These are phyloP conservation scores for Dreissena rostriformis DNA, from an alignment of 1,140 invertebrate genomes.

Conservation along the genomic window DNA sequence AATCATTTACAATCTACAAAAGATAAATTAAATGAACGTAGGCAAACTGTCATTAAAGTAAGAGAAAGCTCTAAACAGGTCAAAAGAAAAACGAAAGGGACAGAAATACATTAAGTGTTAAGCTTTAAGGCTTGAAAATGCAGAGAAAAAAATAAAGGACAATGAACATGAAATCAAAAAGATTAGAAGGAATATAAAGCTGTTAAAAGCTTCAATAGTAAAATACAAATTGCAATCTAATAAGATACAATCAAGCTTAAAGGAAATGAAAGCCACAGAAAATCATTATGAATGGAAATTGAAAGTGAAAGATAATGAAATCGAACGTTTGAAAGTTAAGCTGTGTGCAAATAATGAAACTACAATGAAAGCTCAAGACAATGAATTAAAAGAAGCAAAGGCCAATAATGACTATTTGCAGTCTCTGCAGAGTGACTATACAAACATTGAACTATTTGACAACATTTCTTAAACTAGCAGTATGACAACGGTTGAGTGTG, in stretches of 20 bases:
- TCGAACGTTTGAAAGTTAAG: slow-evolving; percentile 1
- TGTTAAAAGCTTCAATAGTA: neutral
- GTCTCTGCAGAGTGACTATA: slow-evolving; percentile 6
- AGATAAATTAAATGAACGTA: neutral
- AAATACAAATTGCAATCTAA: slow-evolving; percentile 8
- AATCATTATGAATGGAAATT: neutral
- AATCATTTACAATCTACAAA: neutral
- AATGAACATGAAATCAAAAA: slow-evolving; percentile 14
- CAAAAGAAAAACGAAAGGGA: slow-evolving; percentile 29
- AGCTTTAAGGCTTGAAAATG: neutral
- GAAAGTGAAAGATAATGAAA: neutral
- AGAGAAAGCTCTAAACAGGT: slow-evolving; percentile 27
- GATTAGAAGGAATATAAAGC: slow-evolving; percentile 10
- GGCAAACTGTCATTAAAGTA: neutral
- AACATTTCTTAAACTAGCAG: neutral
- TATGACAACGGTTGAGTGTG: slow-evolving; percentile 10
- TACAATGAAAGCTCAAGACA: neutral
- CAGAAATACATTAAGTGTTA: slow-evolving; percentile 4
- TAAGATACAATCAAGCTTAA: neutral
- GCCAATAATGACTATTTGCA: slow-evolving; percentile 26
- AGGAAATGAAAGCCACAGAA: slow-evolving; percentile 2
- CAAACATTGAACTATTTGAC: slow-evolving; percentile 37
- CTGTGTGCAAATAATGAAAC: neutral
- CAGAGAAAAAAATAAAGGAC: slow-evolving; percentile 10
- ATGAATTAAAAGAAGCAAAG: slow-evolving; percentile 8